phyloP scores from a whole-genome alignment of 2,888 invertebrate species.

The Ochropleura plecta region DNA sequence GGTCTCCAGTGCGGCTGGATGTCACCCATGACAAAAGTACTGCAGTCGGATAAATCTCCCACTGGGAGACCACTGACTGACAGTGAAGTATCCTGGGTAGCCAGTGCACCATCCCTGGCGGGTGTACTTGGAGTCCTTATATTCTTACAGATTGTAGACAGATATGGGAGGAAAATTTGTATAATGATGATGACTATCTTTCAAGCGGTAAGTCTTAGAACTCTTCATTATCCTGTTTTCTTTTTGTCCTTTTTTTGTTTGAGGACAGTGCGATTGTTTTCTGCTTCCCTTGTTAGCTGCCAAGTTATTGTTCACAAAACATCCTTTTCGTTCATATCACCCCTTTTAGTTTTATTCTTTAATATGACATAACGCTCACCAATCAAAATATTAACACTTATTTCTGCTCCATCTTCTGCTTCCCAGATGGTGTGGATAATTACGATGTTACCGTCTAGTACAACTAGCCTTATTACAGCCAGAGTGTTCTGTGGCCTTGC shows the following conservation, averaged over 20 bases:
- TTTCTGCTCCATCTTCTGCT: conserved; percentile 42
- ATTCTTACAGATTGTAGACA: conserved; percentile 81
- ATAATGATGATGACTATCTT: conserved; percentile 83
- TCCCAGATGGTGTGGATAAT: conserved; percentile 71
- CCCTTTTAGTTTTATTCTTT: not conserved
- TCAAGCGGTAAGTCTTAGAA: conserved; percentile 81
- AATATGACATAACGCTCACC: too few species aligned
- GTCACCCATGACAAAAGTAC: conserved; percentile 80
- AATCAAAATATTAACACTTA: too few species aligned
- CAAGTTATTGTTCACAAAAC: too few species aligned
- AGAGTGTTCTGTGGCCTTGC: conserved; percentile 73
- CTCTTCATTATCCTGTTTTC: not conserved
- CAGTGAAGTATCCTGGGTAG: conserved; percentile 83
- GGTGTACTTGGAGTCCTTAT: conserved; percentile 80
- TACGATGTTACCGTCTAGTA: conserved; percentile 66
- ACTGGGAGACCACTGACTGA: conserved; percentile 77
- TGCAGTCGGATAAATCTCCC: conserved; percentile 79
- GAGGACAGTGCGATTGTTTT: not conserved
- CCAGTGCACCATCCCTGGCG: conserved; percentile 82
- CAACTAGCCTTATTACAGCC: conserved; percentile 70
- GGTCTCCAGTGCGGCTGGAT: conserved; percentile 86
- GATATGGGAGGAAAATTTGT: conserved; percentile 82
- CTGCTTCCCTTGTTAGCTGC: not conserved
- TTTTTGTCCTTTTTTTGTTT: not conserved
- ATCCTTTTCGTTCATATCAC: not conserved